Conservation (phyloP, 2,113 vertebrate genomes). For the Empidonax traillii region DNA sequence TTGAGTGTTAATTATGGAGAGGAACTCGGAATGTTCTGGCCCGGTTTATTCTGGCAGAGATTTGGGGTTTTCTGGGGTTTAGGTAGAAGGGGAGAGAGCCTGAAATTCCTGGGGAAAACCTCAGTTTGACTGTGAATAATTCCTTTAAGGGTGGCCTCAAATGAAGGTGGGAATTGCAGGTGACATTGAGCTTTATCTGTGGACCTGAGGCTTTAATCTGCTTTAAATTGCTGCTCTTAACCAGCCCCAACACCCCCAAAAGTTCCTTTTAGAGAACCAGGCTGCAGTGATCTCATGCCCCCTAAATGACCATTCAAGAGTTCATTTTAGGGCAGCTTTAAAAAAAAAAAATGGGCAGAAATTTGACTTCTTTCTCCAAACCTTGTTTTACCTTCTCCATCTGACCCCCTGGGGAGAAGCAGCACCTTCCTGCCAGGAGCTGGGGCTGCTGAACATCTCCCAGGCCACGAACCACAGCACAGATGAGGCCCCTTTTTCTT, state of each 20-base stretch:
- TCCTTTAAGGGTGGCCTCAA: neutral
- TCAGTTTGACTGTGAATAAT: neutral
- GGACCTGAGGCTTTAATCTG: neutral
- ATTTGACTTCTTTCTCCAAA: neutral
- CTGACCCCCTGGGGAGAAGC: neutral
- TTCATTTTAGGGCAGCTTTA: neutral
- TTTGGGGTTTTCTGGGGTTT: neutral
- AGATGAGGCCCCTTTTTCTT: too few relatives aligned
- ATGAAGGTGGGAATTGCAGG: neutral
- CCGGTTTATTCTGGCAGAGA: rapidly evolving
- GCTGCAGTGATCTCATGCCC: neutral
- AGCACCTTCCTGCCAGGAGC: neutral
- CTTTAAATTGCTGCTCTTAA: neutral
- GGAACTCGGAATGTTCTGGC: rapidly evolving
- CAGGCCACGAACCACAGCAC: rapidly evolving
- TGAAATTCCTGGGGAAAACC: neutral
- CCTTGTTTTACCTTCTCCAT: neutral
- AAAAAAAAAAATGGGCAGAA: neutral
- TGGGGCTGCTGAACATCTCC: neutral
- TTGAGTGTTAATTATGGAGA: neutral
- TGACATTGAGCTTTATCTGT: neutral
- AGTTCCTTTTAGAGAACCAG: neutral
- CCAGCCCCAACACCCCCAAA: neutral
- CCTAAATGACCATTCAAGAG: too few relatives aligned
- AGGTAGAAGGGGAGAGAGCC: neutral